Evolutionary conservation across 2,113 vertebrate species (phyloP), one percentile per base, ranked within the genome.

Genomic region (Reinhardtius hippoglossoides): DNA sequence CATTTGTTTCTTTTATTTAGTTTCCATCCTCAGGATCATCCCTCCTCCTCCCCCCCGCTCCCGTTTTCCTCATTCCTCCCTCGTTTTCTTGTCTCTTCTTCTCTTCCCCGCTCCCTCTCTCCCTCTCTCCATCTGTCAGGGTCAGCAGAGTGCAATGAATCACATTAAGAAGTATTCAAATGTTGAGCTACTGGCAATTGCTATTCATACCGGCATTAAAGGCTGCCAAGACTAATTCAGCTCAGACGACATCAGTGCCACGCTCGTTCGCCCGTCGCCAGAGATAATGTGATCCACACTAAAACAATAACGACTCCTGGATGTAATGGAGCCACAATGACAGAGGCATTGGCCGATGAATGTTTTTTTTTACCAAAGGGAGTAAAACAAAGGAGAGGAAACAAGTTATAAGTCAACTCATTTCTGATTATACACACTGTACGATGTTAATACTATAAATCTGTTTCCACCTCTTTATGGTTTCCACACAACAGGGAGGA

Each of bases 121-220:
- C 68, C 57, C 54, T 55, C 62, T 66, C 61, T 72, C 79, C 84
- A 68, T 86, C 84, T 84, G 81, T 80, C 88, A 79, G 76, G 84
- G 87, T 88, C 82, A 90, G 66, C 58, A 74, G 75, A 86, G 83
- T 89, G 86, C 86, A 91, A 76, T 86, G 72, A 90, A 86, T 84
- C 81, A 81, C 80, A 91, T 86, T 88, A 80, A 67, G 67, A 66
- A 78, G 48, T 83, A 90, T 82, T 89, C 79, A 88, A 85, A 90
- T 86, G 86, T 89, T 84, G 75, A 87, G 85, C 81, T 78, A 62
- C 76, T 82, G 40, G 55, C 76, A 52, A 85, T 91, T 85, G 88
- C 75, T 90, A 86, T 92, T 90, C 85, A 92, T 76, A 82, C 79
- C 77, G 77, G 90, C 88, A 89, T 87, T 84, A 87, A 65, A 81